A percentile compares a stretch with the other conserved stretches of the same genome.
Conservation (phyloP, 1,140 invertebrate genomes). For the Lanistes nyassanus region DNA sequence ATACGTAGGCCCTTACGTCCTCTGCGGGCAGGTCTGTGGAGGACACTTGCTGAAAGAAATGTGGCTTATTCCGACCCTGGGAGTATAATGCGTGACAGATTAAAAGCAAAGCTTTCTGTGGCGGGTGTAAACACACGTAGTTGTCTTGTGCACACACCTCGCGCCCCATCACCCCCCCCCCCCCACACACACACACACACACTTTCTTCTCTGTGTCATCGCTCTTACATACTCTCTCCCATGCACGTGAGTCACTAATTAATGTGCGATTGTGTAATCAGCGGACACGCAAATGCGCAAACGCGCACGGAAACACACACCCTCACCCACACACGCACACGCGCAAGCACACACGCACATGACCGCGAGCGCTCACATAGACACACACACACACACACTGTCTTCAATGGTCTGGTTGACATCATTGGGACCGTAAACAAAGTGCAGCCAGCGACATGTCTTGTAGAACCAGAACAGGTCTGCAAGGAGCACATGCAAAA, state of each 20-base stretch:
- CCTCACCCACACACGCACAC: not conserved
- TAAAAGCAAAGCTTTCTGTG: too few species aligned
- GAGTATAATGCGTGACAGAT: too few species aligned
- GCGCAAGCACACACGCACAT: not conserved
- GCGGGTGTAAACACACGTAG: too few species aligned
- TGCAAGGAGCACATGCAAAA: too few species aligned
- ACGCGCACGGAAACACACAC: not conserved
- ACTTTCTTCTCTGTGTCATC: not conserved
- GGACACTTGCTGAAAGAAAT: too few species aligned
- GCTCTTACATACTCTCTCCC: not conserved
- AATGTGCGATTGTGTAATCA: not conserved
- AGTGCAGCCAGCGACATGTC: too few species aligned
- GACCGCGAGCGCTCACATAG: not conserved
- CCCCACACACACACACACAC: conserved; percentile 16
- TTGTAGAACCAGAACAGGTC: too few species aligned
- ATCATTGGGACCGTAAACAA: too few species aligned
- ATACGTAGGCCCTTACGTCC: too few species aligned
- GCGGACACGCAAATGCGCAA: not conserved
- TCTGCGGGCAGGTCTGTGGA: too few species aligned
- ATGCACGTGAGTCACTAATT: not conserved
- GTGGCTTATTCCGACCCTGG: too few species aligned
- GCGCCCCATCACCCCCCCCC: not conserved
- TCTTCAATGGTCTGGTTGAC: too few species aligned
- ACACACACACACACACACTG: not conserved
- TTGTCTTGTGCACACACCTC: not conserved